Conservation (phyloP, 2,113 vertebrate genomes). For the Aramus guarauna region DNA sequence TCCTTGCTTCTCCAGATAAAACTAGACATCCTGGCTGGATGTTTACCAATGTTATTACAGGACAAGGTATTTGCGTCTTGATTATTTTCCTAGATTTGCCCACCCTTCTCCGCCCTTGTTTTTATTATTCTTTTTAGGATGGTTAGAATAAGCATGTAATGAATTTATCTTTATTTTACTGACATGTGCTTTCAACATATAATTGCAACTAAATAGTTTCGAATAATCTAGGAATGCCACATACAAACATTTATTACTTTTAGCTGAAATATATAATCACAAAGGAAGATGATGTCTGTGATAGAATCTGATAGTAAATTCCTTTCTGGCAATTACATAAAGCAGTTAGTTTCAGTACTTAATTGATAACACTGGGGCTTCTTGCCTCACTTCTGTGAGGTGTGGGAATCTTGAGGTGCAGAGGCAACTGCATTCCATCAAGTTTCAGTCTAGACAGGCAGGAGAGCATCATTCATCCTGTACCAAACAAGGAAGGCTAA, state of each 20-base stretch:
- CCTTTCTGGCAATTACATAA: not conserved
- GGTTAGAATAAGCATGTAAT: not conserved
- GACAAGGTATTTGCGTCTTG: not conserved
- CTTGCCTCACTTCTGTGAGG: slow-evolving; percentile 24
- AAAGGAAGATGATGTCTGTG: not conserved
- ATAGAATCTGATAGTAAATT: slow-evolving; percentile 38
- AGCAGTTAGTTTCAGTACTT: not conserved
- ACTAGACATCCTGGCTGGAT: slow-evolving; percentile 11
- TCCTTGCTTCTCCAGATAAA: not conserved
- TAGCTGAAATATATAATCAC: slow-evolving; percentile 12
- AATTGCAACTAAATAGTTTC: not conserved
- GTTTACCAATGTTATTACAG: slow-evolving; percentile 7
- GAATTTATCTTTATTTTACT: not conserved
- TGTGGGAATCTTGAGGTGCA: not conserved
- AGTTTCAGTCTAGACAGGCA: slow-evolving; percentile 47
- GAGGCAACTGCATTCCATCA: slow-evolving; percentile 41
- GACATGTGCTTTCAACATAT: not conserved
- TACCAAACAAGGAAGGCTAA: slow-evolving; percentile 29
- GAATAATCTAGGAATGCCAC: not conserved
- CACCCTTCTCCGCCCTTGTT: not conserved
- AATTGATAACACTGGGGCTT: not conserved
- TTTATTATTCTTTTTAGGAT: not conserved
- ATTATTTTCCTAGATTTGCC: slow-evolving; percentile 14
- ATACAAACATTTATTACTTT: not conserved
- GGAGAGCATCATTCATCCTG: slow-evolving; percentile 11